Base-by-base conservation (phyloP, 2,888 invertebrate genomes). In the Horisme vitalbata region DNA sequence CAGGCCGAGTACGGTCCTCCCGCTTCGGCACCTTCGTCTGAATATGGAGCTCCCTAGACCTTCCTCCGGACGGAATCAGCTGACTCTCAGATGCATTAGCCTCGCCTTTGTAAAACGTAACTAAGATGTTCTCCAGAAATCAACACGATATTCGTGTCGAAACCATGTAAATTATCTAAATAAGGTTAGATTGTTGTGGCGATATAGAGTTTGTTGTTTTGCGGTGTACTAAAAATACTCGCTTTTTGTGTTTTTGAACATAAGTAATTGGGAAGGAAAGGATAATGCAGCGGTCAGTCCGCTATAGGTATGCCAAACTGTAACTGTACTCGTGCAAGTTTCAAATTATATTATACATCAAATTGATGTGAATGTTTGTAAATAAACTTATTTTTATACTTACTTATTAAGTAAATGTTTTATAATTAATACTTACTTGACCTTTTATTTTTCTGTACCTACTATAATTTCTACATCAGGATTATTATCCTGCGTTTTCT, bases 31-130 rank as follows among this genome's bases (percentile, higher is more conserved):
- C 89, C 89, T 5, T 91, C 91, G 13, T 90, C 91, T 56, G 91
- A 91, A 68, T 93, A 93, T 71, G 93, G 93, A 27, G 91, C 93
- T 23, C 93, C 93, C 41, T 90, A 83, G 54, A 66, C 62, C 43
- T 60, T 50, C 60, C 67, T 61, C 59, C 69, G 55, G 72, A 57
- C 49, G 53, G 43, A 48, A 61, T 60, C 62, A 54, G 56, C 68
- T 65, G 55, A 55, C 55, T 51, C 59, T 58, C 61, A 61, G n/a
- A 61, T 57, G 63, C 62, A 57, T 54, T 57, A 62, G 59, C 63
- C 52, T 61, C 58, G 59, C 52, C 63, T 64, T 59, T 63, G n/a
- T n/a, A n/a, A n/a, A n/a, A n/a, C n/a, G n/a, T n/a, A n/a, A n/a
- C n/a, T n/a, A n/a, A n/a, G n/a, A n/a, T n/a, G n/a, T n/a, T n/a